A percentile compares a stretch with the other conserved stretches of the same genome.
Evolutionary conservation across 2,113 vertebrate species (phyloP).

Genomic region (Etheostoma spectabile): DNA sequence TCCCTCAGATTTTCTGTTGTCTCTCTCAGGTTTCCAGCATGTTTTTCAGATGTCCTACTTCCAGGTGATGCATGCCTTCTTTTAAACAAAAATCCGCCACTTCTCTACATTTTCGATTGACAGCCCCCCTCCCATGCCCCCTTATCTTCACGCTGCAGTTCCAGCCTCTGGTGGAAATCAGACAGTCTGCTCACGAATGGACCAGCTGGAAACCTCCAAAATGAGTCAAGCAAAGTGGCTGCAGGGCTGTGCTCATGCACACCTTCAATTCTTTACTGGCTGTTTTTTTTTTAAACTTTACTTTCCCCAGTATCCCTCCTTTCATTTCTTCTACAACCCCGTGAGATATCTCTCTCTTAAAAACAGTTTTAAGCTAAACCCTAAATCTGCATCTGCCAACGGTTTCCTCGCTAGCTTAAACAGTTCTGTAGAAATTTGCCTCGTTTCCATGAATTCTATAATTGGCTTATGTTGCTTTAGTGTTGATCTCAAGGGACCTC

Average conservation of each 20-base stretch:
- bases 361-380: background rate
- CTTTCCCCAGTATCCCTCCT: background rate
- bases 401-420: background rate
- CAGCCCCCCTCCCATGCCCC: background rate
- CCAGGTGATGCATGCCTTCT: conserved; percentile 6
- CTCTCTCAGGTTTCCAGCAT: background rate
- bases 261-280: conserved; percentile 20
- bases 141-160: background rate
- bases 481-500: conserved; percentile 22
- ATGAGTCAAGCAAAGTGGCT: conserved; percentile 20
- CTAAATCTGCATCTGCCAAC: background rate
- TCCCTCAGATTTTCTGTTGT: conserved; percentile 23
- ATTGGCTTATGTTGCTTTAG: conserved; percentile 11
- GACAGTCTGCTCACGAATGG: conserved; percentile 25
- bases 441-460: background rate
- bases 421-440: background rate
- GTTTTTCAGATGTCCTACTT: background rate
- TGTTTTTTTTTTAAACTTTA: background rate
- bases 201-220: conserved; percentile 44
- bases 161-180: conserved; percentile 42
- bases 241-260: conserved; percentile 30
- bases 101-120: conserved; percentile 12
- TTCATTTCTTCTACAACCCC: conserved; percentile 1
- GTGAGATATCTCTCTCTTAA: background rate
- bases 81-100: conserved; percentile 18